Evolutionary conservation across 2,797 vertebrate genomes (phyloP).

Genomic region (Enteromius anoplus): DNA sequence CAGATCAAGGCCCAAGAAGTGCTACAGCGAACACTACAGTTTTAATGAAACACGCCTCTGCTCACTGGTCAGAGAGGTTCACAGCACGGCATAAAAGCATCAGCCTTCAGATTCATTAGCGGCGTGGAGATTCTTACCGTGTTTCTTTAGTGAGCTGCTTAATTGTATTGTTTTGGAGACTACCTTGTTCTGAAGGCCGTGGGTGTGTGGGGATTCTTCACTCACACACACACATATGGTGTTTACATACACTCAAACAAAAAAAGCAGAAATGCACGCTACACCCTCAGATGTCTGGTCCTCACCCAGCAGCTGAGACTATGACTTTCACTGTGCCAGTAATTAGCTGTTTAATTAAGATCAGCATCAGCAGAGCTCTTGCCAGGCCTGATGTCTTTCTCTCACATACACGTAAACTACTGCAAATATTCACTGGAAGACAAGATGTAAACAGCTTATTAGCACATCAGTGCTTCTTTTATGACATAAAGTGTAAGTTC

Average conservation of each 20-base stretch:
- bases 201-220: slow-evolving; percentile 4
- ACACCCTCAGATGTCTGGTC: slow-evolving; percentile 36
- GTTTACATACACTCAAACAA: slow-evolving; percentile 7
- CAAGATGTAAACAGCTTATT: slow-evolving; percentile 61
- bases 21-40: neutral
- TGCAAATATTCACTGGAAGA: slow-evolving; percentile 52
- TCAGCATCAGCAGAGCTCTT: slow-evolving; percentile 74
- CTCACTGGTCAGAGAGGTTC: slow-evolving; percentile 8
- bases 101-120: slow-evolving; percentile 38
- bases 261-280: neutral
- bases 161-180: slow-evolving; percentile 44
- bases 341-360: slow-evolving; percentile 86
- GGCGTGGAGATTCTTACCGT: slow-evolving; percentile 17
- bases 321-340: slow-evolving; percentile 78
- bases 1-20: slow-evolving; percentile 12
- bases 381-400: slow-evolving; percentile 58
- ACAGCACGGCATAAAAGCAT: slow-evolving; percentile 5
- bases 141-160: slow-evolving; percentile 31
- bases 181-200: slow-evolving; percentile 1
- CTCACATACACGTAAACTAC: slow-evolving; percentile 68
- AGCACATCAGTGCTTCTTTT: slow-evolving; percentile 59
- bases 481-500: neutral
- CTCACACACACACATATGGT: neutral
- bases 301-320: slow-evolving; percentile 64
- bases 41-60: slow-evolving; percentile 30